A percentile compares a stretch with the other conserved stretches of the same genome.
Evolutionary conservation across 1,140 invertebrate genomes (phyloP).

Genomic region (Zaprionus nigranus): DNA sequence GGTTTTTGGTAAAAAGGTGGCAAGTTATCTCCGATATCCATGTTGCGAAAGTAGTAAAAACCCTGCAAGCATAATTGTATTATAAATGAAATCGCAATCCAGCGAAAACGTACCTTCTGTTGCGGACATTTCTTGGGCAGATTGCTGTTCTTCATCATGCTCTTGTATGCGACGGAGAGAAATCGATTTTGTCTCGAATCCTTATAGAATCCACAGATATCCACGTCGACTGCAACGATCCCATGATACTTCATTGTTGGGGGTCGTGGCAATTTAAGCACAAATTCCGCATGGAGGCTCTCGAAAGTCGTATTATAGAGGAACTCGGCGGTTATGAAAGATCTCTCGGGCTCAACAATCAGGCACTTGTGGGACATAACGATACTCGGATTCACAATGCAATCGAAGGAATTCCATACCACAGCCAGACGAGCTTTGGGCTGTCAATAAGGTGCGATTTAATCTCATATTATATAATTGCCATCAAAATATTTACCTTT

Average conservation of each 20-base stretch:
- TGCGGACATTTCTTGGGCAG: constrained; percentile 31
- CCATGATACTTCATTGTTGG: constrained; percentile 8
- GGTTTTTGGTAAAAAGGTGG: constrained; percentile 31
- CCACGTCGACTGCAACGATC: neutral
- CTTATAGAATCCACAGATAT: constrained; percentile 22
- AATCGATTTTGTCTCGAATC: constrained; percentile 1
- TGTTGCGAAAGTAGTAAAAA: constrained; percentile 36
- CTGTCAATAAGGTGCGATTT: neutral
- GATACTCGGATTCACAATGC: constrained; percentile 3
- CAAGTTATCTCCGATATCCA: constrained; percentile 32
- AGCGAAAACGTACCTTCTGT: constrained; percentile 14
- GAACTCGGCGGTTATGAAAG: constrained; percentile 2
- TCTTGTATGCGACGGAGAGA: constrained; percentile 8
- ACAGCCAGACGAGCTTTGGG: neutral
- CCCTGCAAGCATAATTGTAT: constrained; percentile 18
- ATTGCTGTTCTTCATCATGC: constrained; percentile 29
- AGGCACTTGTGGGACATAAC: constrained; percentile 21
- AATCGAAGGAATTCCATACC: constrained; percentile 17
- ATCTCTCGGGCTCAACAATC: neutral
- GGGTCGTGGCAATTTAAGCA: neutral
- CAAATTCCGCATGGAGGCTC: neutral
- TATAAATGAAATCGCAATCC: neutral
- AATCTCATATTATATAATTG: neutral
- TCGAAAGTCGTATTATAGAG: neutral
- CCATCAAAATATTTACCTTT: neutral